phyloP scores from a whole-genome alignment of 2,113 vertebrate genomes.

The Petromus typicus region DNA sequence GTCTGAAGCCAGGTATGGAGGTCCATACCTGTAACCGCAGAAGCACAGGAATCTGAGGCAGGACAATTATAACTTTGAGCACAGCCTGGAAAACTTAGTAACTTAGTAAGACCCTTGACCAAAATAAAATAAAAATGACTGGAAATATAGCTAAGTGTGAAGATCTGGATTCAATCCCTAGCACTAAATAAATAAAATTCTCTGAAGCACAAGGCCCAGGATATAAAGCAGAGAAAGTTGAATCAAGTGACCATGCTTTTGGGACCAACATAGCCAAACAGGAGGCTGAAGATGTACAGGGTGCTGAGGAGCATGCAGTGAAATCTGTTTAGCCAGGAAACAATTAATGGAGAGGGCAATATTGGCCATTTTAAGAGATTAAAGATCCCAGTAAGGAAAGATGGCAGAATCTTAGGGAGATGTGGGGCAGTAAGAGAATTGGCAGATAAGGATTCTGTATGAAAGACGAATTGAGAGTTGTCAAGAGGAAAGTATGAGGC shows the following conservation, averaged over 20 bases:
- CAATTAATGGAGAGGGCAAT: not conserved
- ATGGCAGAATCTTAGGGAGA: not conserved
- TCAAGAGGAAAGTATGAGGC: not conserved
- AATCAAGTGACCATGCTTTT: not conserved
- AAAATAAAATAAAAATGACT: not conserved
- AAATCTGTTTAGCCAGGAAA: constrained; percentile 20
- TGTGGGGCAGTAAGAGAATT: not conserved
- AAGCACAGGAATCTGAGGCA: not conserved
- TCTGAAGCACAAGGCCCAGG: not conserved
- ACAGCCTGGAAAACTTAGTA: not conserved
- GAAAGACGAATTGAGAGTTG: not conserved
- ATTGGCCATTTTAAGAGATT: not conserved
- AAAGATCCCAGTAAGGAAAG: constrained; percentile 35
- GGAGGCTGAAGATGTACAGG: not conserved
- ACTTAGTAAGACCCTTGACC: not conserved
- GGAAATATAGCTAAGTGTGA: not conserved
- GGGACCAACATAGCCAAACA: not conserved
- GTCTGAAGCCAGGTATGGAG: not conserved
- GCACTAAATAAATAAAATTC: not conserved
- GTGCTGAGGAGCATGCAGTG: constrained; percentile 10
- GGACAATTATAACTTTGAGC: not conserved
- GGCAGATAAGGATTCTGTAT: not conserved
- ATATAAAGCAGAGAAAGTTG: constrained; percentile 35
- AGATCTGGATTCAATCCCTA: not conserved
- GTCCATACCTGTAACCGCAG: not conserved